Evolutionary conservation across 2,888 invertebrate species (phyloP).

Genomic region (Altica lythri): DNA sequence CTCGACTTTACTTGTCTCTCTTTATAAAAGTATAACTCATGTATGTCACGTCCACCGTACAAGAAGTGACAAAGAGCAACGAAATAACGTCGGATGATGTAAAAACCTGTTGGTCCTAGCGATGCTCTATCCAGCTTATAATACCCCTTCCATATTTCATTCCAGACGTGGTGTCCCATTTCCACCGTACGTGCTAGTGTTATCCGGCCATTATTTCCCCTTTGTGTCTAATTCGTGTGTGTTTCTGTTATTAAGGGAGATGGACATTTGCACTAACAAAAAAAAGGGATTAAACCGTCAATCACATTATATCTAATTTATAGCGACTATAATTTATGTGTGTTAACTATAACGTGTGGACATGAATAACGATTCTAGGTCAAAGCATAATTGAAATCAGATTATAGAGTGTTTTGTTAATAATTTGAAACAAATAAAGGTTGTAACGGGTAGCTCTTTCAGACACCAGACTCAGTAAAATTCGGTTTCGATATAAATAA

Average conservation of each 20-base stretch:
- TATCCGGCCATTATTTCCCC: conserved; percentile 13
- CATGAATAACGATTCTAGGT: too few relatives aligned
- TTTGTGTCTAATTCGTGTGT: neutral
- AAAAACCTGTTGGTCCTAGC: conserved; percentile 6
- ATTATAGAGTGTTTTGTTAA: too few relatives aligned
- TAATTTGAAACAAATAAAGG: too few relatives aligned
- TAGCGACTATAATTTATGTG: too few relatives aligned
- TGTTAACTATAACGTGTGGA: too few relatives aligned
- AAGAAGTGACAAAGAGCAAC: conserved; percentile 8
- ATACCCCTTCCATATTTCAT: conserved; percentile 5
- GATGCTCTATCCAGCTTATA: neutral
- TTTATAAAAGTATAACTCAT: conserved; percentile 6
- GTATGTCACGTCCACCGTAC: neutral
- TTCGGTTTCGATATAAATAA: too few relatives aligned
- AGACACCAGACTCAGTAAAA: too few relatives aligned
- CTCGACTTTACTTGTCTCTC: too few relatives aligned
- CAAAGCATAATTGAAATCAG: too few relatives aligned
- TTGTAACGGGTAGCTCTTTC: too few relatives aligned
- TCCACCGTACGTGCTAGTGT: conserved; percentile 11
- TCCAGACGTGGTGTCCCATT: conserved; percentile 11
- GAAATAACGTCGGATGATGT: neutral
- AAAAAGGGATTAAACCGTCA: neutral
- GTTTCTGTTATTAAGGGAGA: conserved; percentile 1
- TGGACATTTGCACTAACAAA: neutral
- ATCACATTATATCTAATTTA: neutral